These are phyloP conservation scores for Gracilinanus agilis DNA, from an alignment of 2,113 vertebrate genomes.

Conservation along the genomic window DNA sequence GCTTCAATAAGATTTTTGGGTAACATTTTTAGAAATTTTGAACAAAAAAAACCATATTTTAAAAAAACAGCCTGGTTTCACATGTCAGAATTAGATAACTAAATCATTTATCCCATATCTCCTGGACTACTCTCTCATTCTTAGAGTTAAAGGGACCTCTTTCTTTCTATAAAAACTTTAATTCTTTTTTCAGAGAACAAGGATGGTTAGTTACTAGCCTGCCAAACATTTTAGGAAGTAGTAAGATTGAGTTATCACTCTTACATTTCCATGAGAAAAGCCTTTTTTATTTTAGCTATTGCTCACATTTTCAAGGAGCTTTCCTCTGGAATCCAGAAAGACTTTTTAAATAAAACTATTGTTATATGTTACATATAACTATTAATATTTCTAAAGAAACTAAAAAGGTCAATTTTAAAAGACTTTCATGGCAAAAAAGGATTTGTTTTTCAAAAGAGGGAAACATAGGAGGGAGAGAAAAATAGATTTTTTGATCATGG, in stretches of 20 bases:
- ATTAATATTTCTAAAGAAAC: not conserved
- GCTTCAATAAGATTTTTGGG: not conserved
- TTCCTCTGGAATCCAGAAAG: not conserved
- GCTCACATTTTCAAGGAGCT: not conserved
- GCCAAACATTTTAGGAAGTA: too few species aligned
- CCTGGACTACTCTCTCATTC: too few species aligned
- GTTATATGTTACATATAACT: not conserved
- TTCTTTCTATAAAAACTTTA: too few species aligned
- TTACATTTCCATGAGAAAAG: too few species aligned
- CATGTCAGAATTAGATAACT: too few species aligned
- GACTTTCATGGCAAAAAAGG: not conserved
- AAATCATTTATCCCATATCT: too few species aligned
- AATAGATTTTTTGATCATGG: not conserved
- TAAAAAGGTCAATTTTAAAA: not conserved
- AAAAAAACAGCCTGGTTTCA: too few species aligned
- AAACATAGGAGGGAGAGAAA: not conserved
- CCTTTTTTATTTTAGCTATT: not conserved
- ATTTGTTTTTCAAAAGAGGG: not conserved
- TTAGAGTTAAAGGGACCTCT: too few species aligned
- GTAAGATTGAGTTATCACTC: too few species aligned
- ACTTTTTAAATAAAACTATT: too few species aligned
- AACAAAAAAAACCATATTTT: not conserved
- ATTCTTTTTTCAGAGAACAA: too few species aligned
- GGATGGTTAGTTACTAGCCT: too few species aligned
- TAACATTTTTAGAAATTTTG: not conserved